Evolutionary conservation across 1,140 invertebrate genomes (phyloP), one percentile per base, ranked within the genome.

Genomic region (Calliphora vicina): DNA sequence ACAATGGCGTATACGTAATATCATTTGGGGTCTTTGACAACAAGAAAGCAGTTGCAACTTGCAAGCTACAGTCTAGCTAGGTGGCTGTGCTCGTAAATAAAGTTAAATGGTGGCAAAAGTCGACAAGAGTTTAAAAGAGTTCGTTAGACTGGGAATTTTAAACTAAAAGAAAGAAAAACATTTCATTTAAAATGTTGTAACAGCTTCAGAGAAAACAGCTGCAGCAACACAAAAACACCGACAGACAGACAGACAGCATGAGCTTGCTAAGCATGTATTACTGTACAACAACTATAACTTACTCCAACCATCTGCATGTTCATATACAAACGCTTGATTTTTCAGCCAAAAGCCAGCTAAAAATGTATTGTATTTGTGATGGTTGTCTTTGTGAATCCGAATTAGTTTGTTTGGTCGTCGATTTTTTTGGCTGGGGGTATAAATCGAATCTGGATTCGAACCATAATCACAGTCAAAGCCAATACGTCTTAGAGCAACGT

Each of bases 401-500:
- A 35, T 43, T 50, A 9, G 57, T 82, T 45, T 29, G 27, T 43
- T 35, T 27, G 26, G 15, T 50, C 61, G n/a, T 23, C 17, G 35
- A 42, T 73, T 17, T 73, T 20, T 72, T 73, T 50, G 45, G 84
- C 84, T 85, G 84, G 76, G 85, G 87, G 86, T 89, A 89, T 89
- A 89, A 89, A 89, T 89, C 88, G 88, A 86, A 89, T 89, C 88
- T 89, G 88, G 88, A 87, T 85, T 73, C 87, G 84, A 85, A 80
- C 45, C 29, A 23, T 57, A 78, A 78, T 78, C 74, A 78, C 57
- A 87, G 87, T 85, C 86, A 88, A 87, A 89, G 88, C 89, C 88
- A 87, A 85, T 84, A 83, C 85, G 87, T 83, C 86, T 82, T 87
- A 84, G 84, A 83, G 80, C 84, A 83, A 85, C 84, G 72, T 83